A percentile compares a stretch with the other conserved stretches of the same genome.
These are phyloP conservation scores for Delphinus delphis DNA, from an alignment of 2,113 vertebrate species.

Conservation along the genomic window DNA sequence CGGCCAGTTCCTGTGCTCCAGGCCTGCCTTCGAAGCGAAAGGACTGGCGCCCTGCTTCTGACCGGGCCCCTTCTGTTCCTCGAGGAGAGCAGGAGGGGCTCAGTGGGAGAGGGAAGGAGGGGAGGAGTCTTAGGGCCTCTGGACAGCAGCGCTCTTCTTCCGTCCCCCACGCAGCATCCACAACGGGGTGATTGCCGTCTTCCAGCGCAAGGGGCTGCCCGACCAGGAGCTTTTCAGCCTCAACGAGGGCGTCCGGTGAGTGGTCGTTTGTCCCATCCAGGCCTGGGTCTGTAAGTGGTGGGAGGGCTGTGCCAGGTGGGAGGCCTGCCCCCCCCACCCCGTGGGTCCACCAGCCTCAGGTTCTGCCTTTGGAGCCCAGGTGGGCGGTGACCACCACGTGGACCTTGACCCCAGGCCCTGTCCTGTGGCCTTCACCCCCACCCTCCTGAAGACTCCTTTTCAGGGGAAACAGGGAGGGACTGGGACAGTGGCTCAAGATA, in stretches of 20 bases:
- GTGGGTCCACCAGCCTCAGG: neutral
- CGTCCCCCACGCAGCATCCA: constrained; percentile 90
- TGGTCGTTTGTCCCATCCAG: fast-evolving
- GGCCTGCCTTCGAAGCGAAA: neutral
- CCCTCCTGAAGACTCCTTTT: neutral
- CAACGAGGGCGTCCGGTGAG: constrained; percentile 98
- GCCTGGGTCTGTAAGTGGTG: fast-evolving
- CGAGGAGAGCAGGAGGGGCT: fast-evolving
- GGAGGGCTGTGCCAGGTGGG: neutral
- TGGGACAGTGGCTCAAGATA: neutral
- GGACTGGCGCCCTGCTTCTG: neutral
- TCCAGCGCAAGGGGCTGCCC: constrained; percentile 94
- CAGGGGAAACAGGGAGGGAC: neutral
- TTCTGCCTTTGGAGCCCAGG: fast-evolving
- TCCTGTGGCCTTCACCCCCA: fast-evolving
- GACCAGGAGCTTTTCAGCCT: constrained; percentile 95
- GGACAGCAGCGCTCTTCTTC: fast-evolving
- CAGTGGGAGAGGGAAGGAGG: fast-evolving
- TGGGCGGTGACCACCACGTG: fast-evolving
- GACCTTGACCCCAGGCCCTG: too few species aligned
- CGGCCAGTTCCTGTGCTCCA: fast-evolving
- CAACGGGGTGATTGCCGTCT: constrained; percentile 94
- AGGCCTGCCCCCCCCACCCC: too few species aligned
- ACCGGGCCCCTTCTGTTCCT: neutral
- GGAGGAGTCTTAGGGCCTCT: fast-evolving